Base-by-base conservation (phyloP, 2,888 invertebrate species). In the Catotricha subobsoleta region DNA sequence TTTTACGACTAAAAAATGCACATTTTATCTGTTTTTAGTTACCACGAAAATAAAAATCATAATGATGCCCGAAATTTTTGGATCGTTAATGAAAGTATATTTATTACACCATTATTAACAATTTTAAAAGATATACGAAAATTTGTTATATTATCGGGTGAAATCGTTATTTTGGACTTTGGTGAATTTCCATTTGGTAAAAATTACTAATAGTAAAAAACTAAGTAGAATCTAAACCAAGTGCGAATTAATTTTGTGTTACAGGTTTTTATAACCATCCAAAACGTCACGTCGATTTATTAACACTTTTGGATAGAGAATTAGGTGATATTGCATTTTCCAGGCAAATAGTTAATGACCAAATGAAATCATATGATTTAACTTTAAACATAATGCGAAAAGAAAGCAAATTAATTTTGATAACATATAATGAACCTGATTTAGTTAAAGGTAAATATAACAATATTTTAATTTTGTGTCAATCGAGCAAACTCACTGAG, bases 81-180 rank as follows among this genome's bases (percentile, higher is more conserved):
- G 56, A 48, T 60, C 34, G 57, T 56, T 25, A 60, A 60, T 38
- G 62, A 60, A 41, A 57, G 59, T 34, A 55, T 57, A 51, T 52
- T 54, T 12, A 53, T 84, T 44, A 71, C 73, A 51, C 79, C 76
- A 40, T 60, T 86, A 37, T 57, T 68, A 7, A 72, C 71, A 1
- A 61, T 81, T 23, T 60, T 83, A n/a, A 67, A 65, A 48, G 76
- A 82, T 57, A 71, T 86, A 12, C 69, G 69, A 49, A 67, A 67
- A 33, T 86, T 84, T 58, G 60, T 80, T 33, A 67, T 73, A 49
- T 59, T 65, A 29, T 76, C 83, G 1, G 65, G 70, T 45, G 84
- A 84, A 66, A 64, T 84, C 25, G 67, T 87, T 9, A 72, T 88
- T 45, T 59, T 88, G 38, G 86, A 88, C 53, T 80, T 88, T 35